phyloP scores from a whole-genome alignment of 2,113 vertebrate species.

The Corynorhinus townsendii region DNA sequence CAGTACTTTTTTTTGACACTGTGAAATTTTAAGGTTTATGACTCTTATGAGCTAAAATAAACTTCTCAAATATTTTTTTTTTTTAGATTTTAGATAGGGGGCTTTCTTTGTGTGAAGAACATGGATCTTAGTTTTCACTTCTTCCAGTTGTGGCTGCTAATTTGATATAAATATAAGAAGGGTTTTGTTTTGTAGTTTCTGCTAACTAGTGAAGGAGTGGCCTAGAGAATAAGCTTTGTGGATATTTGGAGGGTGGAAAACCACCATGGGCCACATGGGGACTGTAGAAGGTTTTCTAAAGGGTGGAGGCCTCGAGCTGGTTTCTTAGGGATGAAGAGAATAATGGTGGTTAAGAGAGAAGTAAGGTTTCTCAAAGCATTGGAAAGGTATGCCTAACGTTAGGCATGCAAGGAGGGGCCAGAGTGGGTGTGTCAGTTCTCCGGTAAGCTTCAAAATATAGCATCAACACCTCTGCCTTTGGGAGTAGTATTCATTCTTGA shows the following conservation, averaged over 20 bases:
- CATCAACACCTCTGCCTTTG: background rate
- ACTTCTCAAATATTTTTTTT: background rate
- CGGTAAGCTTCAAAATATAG: background rate
- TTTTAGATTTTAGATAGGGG: constrained; percentile 27
- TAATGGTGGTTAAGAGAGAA: background rate
- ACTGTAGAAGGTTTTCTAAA: background rate
- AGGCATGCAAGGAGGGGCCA: background rate
- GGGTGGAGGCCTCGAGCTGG: background rate
- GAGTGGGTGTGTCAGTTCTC: background rate
- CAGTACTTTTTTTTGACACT: constrained; percentile 26
- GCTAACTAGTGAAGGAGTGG: background rate
- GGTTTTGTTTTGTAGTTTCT: constrained; percentile 2
- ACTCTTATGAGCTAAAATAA: constrained; percentile 42
- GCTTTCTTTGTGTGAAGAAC: background rate
- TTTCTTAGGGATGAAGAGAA: background rate
- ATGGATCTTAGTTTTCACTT: background rate
- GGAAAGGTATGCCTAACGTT: background rate
- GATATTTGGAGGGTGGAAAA: background rate
- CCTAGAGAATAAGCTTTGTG: background rate
- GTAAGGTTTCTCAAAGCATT: background rate
- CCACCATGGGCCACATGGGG: background rate
- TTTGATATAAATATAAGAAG: background rate
- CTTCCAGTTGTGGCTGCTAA: background rate
- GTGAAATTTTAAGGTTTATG: constrained; percentile 28
- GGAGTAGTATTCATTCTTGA: background rate